Evolutionary conservation across 2,113 vertebrate species (phyloP).

Genomic region (Suncus etruscus): DNA sequence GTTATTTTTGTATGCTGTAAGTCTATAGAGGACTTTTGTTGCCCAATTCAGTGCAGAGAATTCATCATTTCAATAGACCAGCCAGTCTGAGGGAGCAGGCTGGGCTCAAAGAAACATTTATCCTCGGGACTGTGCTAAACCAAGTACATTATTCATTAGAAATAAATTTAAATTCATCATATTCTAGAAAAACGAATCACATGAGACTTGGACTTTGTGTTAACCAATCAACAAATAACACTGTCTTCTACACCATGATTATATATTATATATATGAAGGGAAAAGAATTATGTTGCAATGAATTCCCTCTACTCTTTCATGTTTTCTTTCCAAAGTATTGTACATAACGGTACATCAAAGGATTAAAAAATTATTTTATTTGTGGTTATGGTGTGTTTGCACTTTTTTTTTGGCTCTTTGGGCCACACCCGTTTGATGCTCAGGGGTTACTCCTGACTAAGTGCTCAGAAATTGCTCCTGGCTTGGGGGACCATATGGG

Average conservation of each 20-base stretch:
- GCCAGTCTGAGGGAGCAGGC: constrained; percentile 44
- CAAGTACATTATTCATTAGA: constrained; percentile 67
- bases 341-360: not conserved
- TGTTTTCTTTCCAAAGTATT: not conserved
- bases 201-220: constrained; percentile 7
- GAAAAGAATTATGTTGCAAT: not conserved
- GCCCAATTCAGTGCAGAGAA: constrained; percentile 60
- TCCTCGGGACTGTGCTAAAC: constrained; percentile 68
- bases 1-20: constrained; percentile 39
- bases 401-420: no score
- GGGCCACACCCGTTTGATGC: no score
- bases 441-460: no score
- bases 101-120: constrained; percentile 70
- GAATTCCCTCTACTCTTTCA: not conserved
- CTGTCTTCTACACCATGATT: constrained; percentile 10
- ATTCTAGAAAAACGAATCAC: constrained; percentile 62
- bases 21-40: not conserved
- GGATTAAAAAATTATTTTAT: not conserved
- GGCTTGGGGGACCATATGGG: no score
- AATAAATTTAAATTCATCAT: constrained; percentile 61
- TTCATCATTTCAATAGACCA: constrained; percentile 52
- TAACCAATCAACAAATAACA: constrained; percentile 40
- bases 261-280: constrained; percentile 10
- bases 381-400: not conserved
- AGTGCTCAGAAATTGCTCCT: no score